These are phyloP conservation scores for Doryteuthis pealeii DNA, from an alignment of 1,140 invertebrate genomes.

Conservation along the genomic window DNA sequence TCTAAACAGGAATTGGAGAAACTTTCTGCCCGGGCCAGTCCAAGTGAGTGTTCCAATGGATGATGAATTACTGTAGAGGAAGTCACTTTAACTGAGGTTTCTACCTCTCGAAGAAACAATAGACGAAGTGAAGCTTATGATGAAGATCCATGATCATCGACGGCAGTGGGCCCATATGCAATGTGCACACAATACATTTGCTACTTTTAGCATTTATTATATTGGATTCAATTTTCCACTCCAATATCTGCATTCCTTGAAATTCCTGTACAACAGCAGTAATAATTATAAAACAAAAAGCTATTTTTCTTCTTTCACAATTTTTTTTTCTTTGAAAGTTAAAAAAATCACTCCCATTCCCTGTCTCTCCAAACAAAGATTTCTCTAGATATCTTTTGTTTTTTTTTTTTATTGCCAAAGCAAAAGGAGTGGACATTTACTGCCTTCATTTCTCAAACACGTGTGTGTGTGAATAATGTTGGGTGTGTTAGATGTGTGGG, in stretches of 20 bases:
- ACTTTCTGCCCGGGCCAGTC: constrained; percentile 71
- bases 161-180: constrained; percentile 68
- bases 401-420: too few species aligned
- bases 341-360: too few species aligned
- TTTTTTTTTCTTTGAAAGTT: too few species aligned
- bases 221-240: neutral
- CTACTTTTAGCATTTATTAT: neutral
- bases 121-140: constrained; percentile 74
- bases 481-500: too few species aligned
- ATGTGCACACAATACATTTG: constrained; percentile 82
- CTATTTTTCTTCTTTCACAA: too few species aligned
- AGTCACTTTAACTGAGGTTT: constrained; percentile 78
- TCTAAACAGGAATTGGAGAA: constrained; percentile 68
- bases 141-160: constrained; percentile 61
- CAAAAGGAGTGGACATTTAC: too few species aligned
- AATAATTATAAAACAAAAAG: too few species aligned
- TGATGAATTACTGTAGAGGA: constrained; percentile 79
- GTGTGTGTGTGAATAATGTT: too few species aligned
- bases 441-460: too few species aligned
- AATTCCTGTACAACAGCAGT: neutral
- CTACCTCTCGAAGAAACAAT: constrained; percentile 64
- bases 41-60: constrained; percentile 70
- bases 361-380: too few species aligned
- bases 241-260: neutral
- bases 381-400: too few species aligned